phyloP scores from a whole-genome alignment of 2,113 vertebrate genomes.

The Passer domesticus region DNA sequence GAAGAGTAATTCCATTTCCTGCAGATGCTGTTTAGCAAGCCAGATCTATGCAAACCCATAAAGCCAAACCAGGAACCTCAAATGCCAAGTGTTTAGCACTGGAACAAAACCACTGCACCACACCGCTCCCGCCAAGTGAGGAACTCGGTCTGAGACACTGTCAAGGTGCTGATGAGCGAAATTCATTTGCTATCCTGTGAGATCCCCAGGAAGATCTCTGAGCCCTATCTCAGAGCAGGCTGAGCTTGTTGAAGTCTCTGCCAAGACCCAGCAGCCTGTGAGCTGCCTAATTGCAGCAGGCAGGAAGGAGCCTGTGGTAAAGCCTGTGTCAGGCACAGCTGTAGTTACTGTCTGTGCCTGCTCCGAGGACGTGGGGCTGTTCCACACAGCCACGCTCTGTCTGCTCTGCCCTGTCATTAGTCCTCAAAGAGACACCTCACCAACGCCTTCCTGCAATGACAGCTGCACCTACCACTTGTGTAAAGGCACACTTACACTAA shows the following conservation, averaged over 20 bases:
- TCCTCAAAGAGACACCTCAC: background rate
- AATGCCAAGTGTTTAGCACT: background rate
- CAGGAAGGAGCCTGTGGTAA: background rate
- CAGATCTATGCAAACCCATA: background rate
- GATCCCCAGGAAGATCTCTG: background rate
- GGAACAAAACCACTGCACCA: background rate
- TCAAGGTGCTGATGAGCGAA: background rate
- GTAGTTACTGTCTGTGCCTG: background rate
- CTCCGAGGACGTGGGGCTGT: background rate
- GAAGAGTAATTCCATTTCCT: background rate
- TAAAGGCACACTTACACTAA: background rate
- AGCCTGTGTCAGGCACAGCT: background rate
- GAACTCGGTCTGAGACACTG: background rate
- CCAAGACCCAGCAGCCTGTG: background rate
- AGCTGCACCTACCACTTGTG: background rate
- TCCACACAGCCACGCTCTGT: background rate
- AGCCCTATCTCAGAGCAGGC: background rate
- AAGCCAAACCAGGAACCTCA: background rate
- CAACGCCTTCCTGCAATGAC: background rate
- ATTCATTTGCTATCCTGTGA: background rate
- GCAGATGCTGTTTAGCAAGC: background rate
- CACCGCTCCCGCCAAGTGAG: rapidly evolving
- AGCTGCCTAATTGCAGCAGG: background rate
- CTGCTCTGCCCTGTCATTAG: conserved; percentile 12
- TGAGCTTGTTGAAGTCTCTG: background rate